phyloP scores from a whole-genome alignment of 2,113 vertebrate genomes.

The Haemorhous mexicanus region DNA sequence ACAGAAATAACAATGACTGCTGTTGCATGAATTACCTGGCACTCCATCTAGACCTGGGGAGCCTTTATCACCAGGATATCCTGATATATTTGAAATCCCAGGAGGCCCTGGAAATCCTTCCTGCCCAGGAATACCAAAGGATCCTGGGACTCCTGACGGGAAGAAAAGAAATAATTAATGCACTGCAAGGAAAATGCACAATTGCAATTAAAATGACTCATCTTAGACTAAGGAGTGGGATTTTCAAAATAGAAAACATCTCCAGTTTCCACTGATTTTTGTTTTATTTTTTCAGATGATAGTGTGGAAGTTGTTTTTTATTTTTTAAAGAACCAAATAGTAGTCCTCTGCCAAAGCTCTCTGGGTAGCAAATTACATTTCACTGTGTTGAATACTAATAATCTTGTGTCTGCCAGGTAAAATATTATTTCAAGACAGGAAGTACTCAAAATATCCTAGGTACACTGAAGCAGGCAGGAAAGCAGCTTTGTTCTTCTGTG shows the following conservation, averaged over 20 bases:
- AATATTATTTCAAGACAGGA: neutral
- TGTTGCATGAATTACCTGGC: conserved; percentile 75
- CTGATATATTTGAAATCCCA: conserved; percentile 77
- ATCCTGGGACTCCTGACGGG: conserved; percentile 79
- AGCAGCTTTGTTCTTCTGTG: neutral
- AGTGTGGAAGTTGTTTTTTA: neutral
- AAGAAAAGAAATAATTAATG: neutral
- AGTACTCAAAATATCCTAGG: neutral
- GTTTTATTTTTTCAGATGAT: neutral
- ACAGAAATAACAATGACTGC: neutral
- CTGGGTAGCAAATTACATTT: neutral
- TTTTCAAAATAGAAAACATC: neutral
- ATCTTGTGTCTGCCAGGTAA: neutral
- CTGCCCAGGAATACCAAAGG: conserved; percentile 76
- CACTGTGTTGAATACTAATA: neutral
- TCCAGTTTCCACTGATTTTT: neutral
- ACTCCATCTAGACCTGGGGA: conserved; percentile 76
- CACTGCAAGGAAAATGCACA: neutral
- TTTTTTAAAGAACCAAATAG: neutral
- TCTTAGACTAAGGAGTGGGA: neutral
- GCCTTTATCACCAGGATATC: conserved; percentile 81
- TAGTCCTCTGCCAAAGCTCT: neutral
- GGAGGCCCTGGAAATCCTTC: conserved; percentile 77
- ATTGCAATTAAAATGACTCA: neutral
- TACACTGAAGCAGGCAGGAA: neutral